A percentile compares a stretch with the other conserved stretches of the same genome.
phyloP scores from a whole-genome alignment of 2,797 vertebrate genomes.

The Amazona ochrocephala region DNA sequence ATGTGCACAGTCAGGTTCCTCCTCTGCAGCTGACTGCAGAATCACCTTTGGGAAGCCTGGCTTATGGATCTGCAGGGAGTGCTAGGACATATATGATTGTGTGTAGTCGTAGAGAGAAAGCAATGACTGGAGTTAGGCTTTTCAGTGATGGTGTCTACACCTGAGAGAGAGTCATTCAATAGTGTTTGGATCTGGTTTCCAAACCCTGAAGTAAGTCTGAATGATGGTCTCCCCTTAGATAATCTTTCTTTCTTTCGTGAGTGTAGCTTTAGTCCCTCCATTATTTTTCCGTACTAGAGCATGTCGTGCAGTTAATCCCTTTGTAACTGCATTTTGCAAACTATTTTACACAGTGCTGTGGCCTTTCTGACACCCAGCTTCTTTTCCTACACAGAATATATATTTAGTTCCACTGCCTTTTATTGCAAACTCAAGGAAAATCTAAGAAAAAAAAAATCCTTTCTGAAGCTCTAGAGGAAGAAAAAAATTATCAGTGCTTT shows the following conservation, averaged over 20 bases:
- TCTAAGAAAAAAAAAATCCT: not conserved
- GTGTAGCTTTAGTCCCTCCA: not conserved
- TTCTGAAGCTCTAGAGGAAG: not conserved
- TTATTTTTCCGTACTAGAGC: not conserved
- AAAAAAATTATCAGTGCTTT: not conserved
- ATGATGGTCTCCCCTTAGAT: not conserved
- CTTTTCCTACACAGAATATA: not conserved
- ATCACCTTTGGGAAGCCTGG: not conserved
- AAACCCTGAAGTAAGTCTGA: not conserved
- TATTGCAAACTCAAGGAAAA: slow-evolving; percentile 16
- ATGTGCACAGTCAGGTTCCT: not conserved
- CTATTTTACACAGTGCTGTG: not conserved
- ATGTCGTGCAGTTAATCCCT: not conserved
- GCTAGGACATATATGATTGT: not conserved
- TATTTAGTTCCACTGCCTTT: slow-evolving; percentile 30
- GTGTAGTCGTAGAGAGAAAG: not conserved
- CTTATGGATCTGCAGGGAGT: fast-evolving
- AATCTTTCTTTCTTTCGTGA: not conserved
- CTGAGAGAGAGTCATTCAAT: not conserved
- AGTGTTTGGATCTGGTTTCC: not conserved
- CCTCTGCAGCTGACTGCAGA: not conserved
- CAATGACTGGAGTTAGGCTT: not conserved
- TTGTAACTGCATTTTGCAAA: not conserved
- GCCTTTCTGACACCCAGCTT: not conserved
- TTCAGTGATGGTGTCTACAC: not conserved